Percentiles rank a stretch among this genome's conserved stretches.
These are phyloP conservation scores for Nephrocerus scutellatus DNA, from an alignment of 2,888 invertebrate genomes.

Conservation along the genomic window DNA sequence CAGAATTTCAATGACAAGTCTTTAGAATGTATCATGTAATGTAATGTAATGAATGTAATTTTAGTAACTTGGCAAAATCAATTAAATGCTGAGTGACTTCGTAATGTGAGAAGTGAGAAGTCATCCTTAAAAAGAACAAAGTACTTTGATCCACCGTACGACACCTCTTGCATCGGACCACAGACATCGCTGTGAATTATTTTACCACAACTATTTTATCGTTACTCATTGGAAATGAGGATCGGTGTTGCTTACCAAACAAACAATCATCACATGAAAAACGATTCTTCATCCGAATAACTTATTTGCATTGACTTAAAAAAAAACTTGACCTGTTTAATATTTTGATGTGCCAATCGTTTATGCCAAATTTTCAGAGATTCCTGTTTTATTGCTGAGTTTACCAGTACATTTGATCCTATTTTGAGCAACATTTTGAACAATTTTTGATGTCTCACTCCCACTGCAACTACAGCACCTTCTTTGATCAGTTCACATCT, in stretches of 20 bases:
- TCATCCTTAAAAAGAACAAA: too few relatives aligned
- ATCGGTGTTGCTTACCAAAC: slow-evolving; percentile 5
- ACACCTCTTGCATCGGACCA: too few relatives aligned
- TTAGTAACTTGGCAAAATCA: too few relatives aligned
- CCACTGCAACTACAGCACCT: slow-evolving; percentile 8
- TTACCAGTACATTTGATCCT: too few relatives aligned
- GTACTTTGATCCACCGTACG: too few relatives aligned
- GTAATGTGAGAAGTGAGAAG: too few relatives aligned
- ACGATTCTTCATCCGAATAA: too few relatives aligned
- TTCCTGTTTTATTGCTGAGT: not conserved
- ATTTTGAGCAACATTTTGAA: slow-evolving; percentile 4
- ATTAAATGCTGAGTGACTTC: too few relatives aligned
- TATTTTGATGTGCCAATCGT: slow-evolving; percentile 1
- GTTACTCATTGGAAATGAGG: not conserved
- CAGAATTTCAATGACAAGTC: too few relatives aligned
- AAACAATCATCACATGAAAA: slow-evolving; percentile 3
- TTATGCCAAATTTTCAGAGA: slow-evolving; percentile 6
- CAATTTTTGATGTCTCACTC: slow-evolving; percentile 3
- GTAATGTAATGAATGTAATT: too few relatives aligned
- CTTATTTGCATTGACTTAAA: not conserved
- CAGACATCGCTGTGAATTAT: slow-evolving; percentile 4
- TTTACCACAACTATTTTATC: not conserved
- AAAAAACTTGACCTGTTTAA: slow-evolving; percentile 1
- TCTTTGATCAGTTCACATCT: slow-evolving; percentile 9
- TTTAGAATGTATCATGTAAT: too few relatives aligned